Base-by-base conservation (phyloP, 2,113 vertebrate species). In the Paedocypris sp. region DNA sequence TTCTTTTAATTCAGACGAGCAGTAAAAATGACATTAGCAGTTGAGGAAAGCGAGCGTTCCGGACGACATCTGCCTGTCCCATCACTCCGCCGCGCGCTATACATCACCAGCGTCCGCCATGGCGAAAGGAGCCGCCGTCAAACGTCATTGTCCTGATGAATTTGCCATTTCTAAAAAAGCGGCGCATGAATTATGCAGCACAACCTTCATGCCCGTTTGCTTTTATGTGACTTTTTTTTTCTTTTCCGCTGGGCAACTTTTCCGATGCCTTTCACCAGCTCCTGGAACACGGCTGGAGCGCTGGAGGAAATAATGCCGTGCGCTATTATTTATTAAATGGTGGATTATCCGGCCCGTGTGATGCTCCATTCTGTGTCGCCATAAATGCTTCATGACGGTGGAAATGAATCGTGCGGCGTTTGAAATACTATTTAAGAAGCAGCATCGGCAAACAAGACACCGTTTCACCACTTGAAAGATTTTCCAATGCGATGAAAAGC, bases 91-190 rank as follows among this genome's bases (percentile, higher is more conserved):
- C 25, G n/a, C 48, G 48, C 54, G 49, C 56, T 41, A 49, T 54
- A 49, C 49, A 51, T 29, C 45, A n/a, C n/a, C n/a, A n/a, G n/a
- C n/a, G n/a, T n/a, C n/a, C n/a, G n/a, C n/a, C n/a, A n/a, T n/a
- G n/a, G n/a, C n/a, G n/a, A n/a, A n/a, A n/a, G 64, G 71, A 69
- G 78, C 63, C 63, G 71, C 77, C 76, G 80, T 83, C 66, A 80
- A 77, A 73, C 72, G 60, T 72, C 53, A 68, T 75, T 78, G 82
- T 85, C 83, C 82, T 83, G 79, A 82, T 82, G 80, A 85, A 85
- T 80, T 79, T 78, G 82, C 78, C 78, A 64, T 84, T 83, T 85
- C 86, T 87, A 83, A 87, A 85, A 85, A 70, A 84, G 82, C 77
- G 66, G 67, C 62, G 58, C 80, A 86, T 87, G 83, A 87, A 87